phyloP scores from a whole-genome alignment of 1,140 invertebrate species.

The Ips typographus region DNA sequence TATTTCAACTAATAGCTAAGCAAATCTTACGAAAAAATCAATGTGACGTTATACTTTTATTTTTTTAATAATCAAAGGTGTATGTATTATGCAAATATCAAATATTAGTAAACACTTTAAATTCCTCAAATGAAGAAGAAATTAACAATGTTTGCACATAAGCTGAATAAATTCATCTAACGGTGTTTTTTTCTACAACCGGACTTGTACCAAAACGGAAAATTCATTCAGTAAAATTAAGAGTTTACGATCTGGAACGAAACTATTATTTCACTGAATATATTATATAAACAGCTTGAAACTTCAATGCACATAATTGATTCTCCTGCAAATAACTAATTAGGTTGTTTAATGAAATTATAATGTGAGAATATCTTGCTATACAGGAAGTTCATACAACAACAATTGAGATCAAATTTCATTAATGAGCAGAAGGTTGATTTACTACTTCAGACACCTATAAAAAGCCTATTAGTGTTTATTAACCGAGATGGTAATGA shows the following conservation, averaged over 20 bases:
- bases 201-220: conserved; percentile 16
- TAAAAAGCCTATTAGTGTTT: conserved; percentile 22
- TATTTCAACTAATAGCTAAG: conserved; percentile 11
- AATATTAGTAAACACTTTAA: not conserved
- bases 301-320: conserved; percentile 23
- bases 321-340: conserved; percentile 23
- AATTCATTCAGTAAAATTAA: conserved; percentile 9
- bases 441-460: conserved; percentile 9
- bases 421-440: conserved; percentile 24
- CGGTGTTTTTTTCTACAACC: conserved; percentile 8
- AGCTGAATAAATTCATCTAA: not conserved
- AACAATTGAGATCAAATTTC: conserved; percentile 32
- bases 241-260: conserved; percentile 14
- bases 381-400: conserved; percentile 30
- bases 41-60: conserved; percentile 13
- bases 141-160: too few species aligned
- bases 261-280: conserved; percentile 23
- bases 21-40: conserved; percentile 24
- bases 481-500: conserved; percentile 20
- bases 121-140: not conserved
- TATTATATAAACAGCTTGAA: conserved; percentile 16
- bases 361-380: conserved; percentile 33
- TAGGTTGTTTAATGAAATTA: conserved; percentile 28
- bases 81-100: not conserved
- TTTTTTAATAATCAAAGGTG: not conserved